Conservation (phyloP, 2,113 vertebrate species). For the Nasalis larvatus region DNA sequence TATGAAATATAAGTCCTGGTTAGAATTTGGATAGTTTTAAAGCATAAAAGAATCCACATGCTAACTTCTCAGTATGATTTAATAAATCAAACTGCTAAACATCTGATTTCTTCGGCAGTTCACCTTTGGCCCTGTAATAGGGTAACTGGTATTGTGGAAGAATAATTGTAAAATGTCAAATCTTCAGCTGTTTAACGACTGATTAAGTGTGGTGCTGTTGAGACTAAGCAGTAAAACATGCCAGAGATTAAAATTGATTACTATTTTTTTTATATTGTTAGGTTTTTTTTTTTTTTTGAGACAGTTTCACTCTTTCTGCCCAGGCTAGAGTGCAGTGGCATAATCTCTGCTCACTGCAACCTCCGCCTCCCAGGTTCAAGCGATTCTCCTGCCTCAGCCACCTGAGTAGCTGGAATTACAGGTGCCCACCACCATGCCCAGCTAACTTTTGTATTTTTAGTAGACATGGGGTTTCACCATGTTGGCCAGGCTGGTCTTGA, state of each 20-base stretch:
- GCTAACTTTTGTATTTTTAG: no score
- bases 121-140: not conserved
- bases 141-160: not conserved
- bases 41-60: not conserved
- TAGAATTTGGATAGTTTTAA: constrained; percentile 27
- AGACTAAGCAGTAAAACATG: not conserved
- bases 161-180: not conserved
- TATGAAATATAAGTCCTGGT: not conserved
- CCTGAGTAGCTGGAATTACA: no score
- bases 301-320: no score
- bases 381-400: no score
- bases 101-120: not conserved
- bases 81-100: not conserved
- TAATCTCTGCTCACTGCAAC: no score
- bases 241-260: constrained; percentile 1
- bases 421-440: no score
- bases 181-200: not conserved
- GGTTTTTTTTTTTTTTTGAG: not conserved
- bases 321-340: no score
- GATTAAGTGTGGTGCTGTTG: not conserved
- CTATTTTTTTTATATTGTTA: constrained; percentile 19
- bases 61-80: not conserved
- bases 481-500: no score
- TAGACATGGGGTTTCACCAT: no score
- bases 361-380: no score